Conservation (phyloP, 2,113 vertebrate species). For the Platysteira castanea region DNA sequence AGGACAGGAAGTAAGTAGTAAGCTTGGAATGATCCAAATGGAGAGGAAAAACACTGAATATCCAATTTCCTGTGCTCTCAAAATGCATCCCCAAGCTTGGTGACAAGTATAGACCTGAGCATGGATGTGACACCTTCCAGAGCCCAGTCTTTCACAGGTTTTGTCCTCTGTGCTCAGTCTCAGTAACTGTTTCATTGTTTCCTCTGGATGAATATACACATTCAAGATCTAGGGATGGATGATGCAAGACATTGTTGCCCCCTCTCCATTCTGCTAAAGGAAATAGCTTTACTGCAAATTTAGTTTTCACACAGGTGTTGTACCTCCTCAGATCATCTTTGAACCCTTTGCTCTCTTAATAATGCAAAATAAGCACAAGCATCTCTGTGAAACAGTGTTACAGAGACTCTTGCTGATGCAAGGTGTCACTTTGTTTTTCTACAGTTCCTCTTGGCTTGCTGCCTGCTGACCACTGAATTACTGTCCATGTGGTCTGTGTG, state of each 20-base stretch:
- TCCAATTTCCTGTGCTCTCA: background rate
- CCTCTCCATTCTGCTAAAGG: background rate
- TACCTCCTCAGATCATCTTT: background rate
- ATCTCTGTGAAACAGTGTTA: background rate
- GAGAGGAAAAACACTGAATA: background rate
- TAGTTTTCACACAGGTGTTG: background rate
- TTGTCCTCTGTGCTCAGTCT: background rate
- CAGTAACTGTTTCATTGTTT: background rate
- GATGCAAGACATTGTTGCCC: rapidly evolving
- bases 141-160: background rate
- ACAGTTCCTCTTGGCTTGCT: background rate
- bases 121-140: background rate
- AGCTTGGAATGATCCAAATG: background rate
- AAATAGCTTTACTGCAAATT: background rate
- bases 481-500: background rate
- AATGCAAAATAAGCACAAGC: background rate
- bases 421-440: background rate
- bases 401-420: background rate
- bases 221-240: background rate
- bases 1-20: background rate
- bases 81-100: background rate
- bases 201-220: background rate
- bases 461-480: background rate
- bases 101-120: background rate
- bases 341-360: background rate